Evolutionary conservation across 1,140 invertebrate species (phyloP), one percentile per base, ranked within the genome.

Genomic region (Ceratina calcarata): DNA sequence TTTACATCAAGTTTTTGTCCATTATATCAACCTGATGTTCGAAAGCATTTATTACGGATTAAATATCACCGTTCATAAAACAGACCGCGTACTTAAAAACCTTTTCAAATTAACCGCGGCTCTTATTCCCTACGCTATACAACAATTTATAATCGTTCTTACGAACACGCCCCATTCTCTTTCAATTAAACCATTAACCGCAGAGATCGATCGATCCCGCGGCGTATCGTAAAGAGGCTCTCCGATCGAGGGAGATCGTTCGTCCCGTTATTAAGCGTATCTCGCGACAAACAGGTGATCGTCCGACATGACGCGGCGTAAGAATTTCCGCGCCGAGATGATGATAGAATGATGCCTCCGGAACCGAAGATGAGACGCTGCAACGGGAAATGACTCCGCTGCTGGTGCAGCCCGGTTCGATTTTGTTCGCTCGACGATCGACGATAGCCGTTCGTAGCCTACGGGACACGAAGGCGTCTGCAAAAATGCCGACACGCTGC

Each of bases 341-440:
- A 86, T 86, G 84, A 86, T 84, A 86, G 82, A 45, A 45, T 86
- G 72, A 81, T 86, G 76, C 62, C 67, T 58, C 37, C 10, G 71
- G 13, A 66, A 74, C 49, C 69, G 70, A 53, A 15, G 62, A 18
- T 32, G 45, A 83, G 66, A 66, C 27, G 58, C 53, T 76, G 75
- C 64, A 76, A 82, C 68, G 74, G 79, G 80, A 86, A 82, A 82
- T 82, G 68, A 86, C 37, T 45, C 37, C 37, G 37, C 37, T 45
- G 37, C 37, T 71, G 76, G 69, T 58, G 61, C n/a, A n/a, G 81
- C 69, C 74, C 69, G 82, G 84, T 84, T 37, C 65, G 76, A 84
- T 82, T 84, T 79, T 49, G n/a, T 57, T 37, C 24, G 32, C 2
- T 18, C 51, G 82, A 78, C 71, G 82, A 78, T 75, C 61, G 61